A percentile compares a stretch with the other conserved stretches of the same genome.
These are phyloP conservation scores for Blastobasis lacticolella DNA, from an alignment of 2,888 invertebrate species.

Conservation along the genomic window DNA sequence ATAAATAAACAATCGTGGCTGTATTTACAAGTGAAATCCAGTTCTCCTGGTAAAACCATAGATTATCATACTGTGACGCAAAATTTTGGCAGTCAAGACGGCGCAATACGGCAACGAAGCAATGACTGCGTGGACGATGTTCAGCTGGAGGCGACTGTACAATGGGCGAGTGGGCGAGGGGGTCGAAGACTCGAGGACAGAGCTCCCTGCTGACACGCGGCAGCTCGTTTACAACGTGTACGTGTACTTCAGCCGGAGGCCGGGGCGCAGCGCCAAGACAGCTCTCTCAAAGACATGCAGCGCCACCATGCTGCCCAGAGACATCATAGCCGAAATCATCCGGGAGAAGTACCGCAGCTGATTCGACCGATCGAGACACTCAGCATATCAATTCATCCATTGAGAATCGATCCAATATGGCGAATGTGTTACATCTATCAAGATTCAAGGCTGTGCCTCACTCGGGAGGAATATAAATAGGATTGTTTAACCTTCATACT, in stretches of 20 bases:
- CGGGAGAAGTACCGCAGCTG: slow-evolving; percentile 50
- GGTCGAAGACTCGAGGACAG: slow-evolving; percentile 45
- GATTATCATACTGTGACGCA: no score
- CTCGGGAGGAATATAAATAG: no score
- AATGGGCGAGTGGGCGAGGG: slow-evolving; percentile 43
- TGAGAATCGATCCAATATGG: no score
- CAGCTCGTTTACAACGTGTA: slow-evolving; percentile 66
- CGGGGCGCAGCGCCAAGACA: slow-evolving; percentile 54
- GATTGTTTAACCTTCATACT: no score
- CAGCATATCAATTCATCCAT: no score
- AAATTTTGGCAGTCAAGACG: slow-evolving; percentile 36
- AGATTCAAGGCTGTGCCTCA: no score
- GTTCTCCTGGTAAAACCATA: no score
- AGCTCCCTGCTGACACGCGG: slow-evolving; percentile 60
- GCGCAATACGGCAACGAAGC: slow-evolving; percentile 69
- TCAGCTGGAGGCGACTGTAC: slow-evolving; percentile 65
- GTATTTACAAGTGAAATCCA: no score
- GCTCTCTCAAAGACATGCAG: slow-evolving; percentile 58
- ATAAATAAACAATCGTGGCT: no score
- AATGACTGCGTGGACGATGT: slow-evolving; percentile 72
- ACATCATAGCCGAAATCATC: slow-evolving; percentile 63
- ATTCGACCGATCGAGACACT: background rate
- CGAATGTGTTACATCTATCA: no score
- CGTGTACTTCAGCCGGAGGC: slow-evolving; percentile 59
- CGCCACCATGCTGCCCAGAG: slow-evolving; percentile 63